Percentiles rank a stretch among this genome's conserved stretches.
These are phyloP conservation scores for Nesidiocoris tenuis DNA, from an alignment of 2,888 invertebrate genomes.

Conservation along the genomic window DNA sequence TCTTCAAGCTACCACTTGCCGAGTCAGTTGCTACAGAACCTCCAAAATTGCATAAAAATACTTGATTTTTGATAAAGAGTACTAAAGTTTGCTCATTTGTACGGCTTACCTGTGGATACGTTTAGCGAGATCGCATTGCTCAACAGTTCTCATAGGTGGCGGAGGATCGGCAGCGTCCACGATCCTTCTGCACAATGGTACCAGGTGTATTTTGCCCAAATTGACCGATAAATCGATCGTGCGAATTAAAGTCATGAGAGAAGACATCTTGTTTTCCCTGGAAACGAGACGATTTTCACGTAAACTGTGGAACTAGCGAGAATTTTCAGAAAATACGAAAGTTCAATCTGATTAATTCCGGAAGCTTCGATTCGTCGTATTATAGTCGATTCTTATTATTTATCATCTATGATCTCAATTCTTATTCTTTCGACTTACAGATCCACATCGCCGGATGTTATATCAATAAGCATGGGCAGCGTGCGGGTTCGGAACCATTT, in stretches of 20 bases:
- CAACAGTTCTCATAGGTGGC: constrained; percentile 45
- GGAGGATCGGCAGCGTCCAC: constrained; percentile 45
- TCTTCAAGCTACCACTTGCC: too few species aligned
- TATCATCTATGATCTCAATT: too few species aligned
- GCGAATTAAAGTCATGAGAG: constrained; percentile 24
- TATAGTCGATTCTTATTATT: too few species aligned
- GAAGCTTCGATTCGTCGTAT: too few species aligned
- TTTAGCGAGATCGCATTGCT: constrained; percentile 45
- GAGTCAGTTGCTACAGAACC: too few species aligned
- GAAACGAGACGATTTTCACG: constrained; percentile 7
- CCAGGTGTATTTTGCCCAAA: constrained; percentile 40
- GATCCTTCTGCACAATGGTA: constrained; percentile 47
- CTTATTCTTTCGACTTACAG: too few species aligned
- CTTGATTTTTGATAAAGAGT: too few species aligned
- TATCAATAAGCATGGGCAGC: constrained; percentile 53
- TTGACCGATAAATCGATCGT: constrained; percentile 38
- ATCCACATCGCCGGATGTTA: constrained; percentile 10
- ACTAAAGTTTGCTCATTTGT: too few species aligned
- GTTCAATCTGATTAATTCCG: too few species aligned
- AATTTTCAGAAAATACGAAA: too few species aligned
- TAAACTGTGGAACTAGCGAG: too few species aligned
- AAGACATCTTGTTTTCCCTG: constrained; percentile 14
- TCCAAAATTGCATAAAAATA: too few species aligned
- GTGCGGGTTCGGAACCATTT: constrained; percentile 72
- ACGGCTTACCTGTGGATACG: constrained; percentile 35